These are phyloP conservation scores for Chiloscyllium punctatum DNA, from an alignment of 2,797 vertebrate genomes.

Conservation along the genomic window DNA sequence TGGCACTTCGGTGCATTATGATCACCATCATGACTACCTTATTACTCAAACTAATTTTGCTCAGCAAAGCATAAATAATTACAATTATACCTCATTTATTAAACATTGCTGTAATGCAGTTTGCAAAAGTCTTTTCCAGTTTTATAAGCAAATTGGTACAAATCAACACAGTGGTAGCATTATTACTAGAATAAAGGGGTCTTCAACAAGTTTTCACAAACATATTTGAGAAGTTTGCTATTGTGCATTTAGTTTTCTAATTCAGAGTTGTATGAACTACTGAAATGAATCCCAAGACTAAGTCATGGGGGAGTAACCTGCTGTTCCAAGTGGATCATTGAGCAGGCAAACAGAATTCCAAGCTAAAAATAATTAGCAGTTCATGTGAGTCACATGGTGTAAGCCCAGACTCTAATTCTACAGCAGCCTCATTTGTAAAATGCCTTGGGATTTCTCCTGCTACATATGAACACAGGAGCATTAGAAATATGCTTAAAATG, in stretches of 20 bases:
- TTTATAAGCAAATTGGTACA: background rate
- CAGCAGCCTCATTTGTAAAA: background rate
- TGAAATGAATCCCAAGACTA: slow-evolving; percentile 5
- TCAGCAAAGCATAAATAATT: background rate
- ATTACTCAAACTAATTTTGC: background rate
- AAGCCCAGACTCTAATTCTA: slow-evolving; percentile 25
- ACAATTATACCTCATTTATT: background rate
- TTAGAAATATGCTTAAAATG: background rate
- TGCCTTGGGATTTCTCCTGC: background rate
- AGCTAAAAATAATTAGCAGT: slow-evolving; percentile 37
- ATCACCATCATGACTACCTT: background rate
- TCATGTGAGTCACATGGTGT: slow-evolving; percentile 3
- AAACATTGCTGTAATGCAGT: background rate
- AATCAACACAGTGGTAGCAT: background rate
- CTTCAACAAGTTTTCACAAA: background rate
- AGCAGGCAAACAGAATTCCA: slow-evolving; percentile 23
- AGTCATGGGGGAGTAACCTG: background rate
- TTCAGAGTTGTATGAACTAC: background rate
- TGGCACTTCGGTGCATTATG: background rate
- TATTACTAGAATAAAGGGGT: background rate
- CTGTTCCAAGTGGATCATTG: background rate
- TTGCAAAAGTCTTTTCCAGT: background rate
- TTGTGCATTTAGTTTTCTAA: background rate
- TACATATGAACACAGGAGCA: background rate
- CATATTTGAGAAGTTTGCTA: background rate